phyloP scores from a whole-genome alignment of 2,113 vertebrate genomes.

The Plotosus lineatus region DNA sequence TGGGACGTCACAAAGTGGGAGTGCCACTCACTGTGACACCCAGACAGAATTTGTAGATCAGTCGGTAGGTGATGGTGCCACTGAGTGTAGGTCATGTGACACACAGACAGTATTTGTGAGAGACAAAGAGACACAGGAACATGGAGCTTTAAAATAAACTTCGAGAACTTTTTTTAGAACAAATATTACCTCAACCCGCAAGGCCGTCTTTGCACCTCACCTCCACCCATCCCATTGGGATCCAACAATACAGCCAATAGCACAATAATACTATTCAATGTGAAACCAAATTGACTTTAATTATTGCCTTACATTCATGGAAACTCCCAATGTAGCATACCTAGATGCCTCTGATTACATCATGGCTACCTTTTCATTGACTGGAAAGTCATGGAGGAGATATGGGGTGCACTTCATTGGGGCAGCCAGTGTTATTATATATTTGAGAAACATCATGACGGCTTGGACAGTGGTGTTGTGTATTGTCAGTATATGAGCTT shows the following conservation, averaged over 20 bases:
- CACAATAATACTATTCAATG: neutral
- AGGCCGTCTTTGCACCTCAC: neutral
- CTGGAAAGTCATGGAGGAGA: neutral
- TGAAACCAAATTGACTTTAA: neutral
- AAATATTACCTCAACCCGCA: neutral
- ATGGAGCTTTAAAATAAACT: too few relatives aligned
- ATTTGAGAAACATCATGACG: neutral
- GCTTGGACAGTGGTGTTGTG: neutral
- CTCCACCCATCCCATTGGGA: neutral
- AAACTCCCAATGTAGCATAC: neutral
- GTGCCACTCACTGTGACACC: too few relatives aligned
- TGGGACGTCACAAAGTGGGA: too few relatives aligned
- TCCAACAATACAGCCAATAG: too few relatives aligned
- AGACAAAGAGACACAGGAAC: too few relatives aligned
- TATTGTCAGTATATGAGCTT: neutral
- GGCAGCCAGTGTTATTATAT: neutral
- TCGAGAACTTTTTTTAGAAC: too few relatives aligned
- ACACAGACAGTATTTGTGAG: too few relatives aligned
- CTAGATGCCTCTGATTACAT: neutral
- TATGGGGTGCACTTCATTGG: neutral
- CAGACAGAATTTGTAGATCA: too few relatives aligned
- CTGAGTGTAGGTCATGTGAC: too few relatives aligned
- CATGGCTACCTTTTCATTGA: neutral
- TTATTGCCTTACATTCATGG: neutral
- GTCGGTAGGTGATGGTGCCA: too few relatives aligned